These are phyloP conservation scores for Gobius niger DNA, from an alignment of 2,113 vertebrate species.

Conservation along the genomic window DNA sequence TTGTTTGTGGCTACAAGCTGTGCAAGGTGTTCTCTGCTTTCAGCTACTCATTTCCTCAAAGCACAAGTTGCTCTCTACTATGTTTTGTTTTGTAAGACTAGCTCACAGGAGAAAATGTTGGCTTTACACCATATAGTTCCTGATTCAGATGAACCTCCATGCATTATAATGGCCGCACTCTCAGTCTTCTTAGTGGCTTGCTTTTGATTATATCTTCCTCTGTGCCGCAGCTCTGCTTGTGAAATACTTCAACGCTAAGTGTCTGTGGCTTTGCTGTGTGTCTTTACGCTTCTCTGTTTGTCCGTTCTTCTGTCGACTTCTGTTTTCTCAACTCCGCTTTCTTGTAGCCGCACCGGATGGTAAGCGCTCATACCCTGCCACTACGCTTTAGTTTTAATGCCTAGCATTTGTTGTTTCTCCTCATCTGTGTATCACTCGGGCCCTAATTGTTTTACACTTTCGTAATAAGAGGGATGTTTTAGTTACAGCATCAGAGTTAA, in stretches of 20 bases:
- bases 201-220: constrained; percentile 4
- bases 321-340: constrained; percentile 78
- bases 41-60: no score
- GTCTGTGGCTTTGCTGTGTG: constrained; percentile 90
- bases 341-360: constrained; percentile 88
- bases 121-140: no score
- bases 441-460: constrained; percentile 7
- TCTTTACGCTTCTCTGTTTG: constrained; percentile 98
- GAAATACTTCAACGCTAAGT: constrained; percentile 68
- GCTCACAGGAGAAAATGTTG: no score
- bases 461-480: constrained; percentile 9
- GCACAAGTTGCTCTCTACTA: no score
- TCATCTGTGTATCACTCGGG: neutral
- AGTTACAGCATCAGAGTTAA: neutral
- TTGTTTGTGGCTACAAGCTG: no score
- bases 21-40: no score
- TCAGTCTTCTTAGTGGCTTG: neutral
- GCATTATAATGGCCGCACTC: neutral
- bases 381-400: neutral
- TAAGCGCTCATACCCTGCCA: constrained; percentile 81
- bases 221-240: constrained; percentile 24
- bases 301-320: constrained; percentile 85
- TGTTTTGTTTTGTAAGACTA: no score
- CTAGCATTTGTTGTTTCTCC: neutral
- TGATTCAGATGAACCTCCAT: no score